phyloP scores from a whole-genome alignment of 1,140 invertebrate genomes.

The Bombus sylvicola region DNA sequence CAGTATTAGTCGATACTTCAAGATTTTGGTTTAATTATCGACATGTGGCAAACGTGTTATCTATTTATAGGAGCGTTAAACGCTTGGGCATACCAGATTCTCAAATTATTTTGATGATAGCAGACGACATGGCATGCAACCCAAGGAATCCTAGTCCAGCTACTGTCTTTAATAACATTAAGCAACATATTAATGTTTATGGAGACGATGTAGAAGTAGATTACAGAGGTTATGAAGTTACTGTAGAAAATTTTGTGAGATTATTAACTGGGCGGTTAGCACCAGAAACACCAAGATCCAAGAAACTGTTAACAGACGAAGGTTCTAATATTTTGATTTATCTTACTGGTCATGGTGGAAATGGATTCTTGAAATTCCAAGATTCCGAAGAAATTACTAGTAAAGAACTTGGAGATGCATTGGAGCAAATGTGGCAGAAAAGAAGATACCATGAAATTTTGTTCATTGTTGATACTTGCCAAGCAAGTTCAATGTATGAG shows the following conservation, averaged over 20 bases:
- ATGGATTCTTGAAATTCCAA: constrained; percentile 99
- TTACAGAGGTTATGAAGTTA: constrained; percentile 98
- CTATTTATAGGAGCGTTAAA: constrained; percentile 99
- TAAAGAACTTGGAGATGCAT: constrained; percentile 98
- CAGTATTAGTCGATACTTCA: constrained; percentile 98
- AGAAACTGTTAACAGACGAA: constrained; percentile 97
- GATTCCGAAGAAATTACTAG: constrained; percentile 99
- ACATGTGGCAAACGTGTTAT: constrained; percentile 99
- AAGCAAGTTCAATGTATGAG: constrained; percentile 99
- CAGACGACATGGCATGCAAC: constrained; percentile 99
- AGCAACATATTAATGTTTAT: constrained; percentile 99
- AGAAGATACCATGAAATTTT: constrained; percentile 99
- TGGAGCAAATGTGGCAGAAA: constrained; percentile 99
- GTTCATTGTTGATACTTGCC: constrained; percentile 99
- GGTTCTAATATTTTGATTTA: constrained; percentile 99
- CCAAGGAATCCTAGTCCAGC: constrained; percentile 98
- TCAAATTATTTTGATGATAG: constrained; percentile 99
- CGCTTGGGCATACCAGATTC: constrained; percentile 98
- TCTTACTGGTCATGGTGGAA: constrained; percentile 98
- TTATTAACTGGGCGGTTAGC: constrained; percentile 95
- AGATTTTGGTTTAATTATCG: constrained; percentile 99
- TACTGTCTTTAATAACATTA: constrained; percentile 98
- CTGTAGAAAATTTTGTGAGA: constrained; percentile 99
- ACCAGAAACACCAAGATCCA: constrained; percentile 96
- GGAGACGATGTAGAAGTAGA: constrained; percentile 99